Conservation (phyloP, 2,888 invertebrate species). For the Sympetrum striolatum region DNA sequence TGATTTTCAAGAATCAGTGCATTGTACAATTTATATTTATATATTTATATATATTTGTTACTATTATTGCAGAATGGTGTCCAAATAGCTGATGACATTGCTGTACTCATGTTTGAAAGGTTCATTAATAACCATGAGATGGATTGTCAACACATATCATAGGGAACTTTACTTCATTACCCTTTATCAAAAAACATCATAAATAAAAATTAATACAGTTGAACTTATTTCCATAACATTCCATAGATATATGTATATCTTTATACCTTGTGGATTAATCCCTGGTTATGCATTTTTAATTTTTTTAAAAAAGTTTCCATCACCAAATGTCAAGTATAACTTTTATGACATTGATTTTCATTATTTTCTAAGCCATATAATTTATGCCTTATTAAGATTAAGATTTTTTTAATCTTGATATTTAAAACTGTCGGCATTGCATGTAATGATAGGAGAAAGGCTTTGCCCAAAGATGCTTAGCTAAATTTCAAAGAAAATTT, state of each 20-base stretch:
- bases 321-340: not conserved
- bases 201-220: not conserved
- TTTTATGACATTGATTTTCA: not conserved
- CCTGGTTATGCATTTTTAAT: not conserved
- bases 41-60: not conserved
- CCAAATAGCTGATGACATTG: not conserved
- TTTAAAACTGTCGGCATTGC: no score
- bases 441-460: no score
- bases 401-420: no score
- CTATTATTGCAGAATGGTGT: not conserved
- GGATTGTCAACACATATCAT: not conserved
- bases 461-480: no score
- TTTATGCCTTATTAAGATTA: not conserved
- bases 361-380: not conserved
- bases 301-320: not conserved
- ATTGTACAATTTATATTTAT: no score
- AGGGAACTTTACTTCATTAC: not conserved
- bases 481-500: no score
- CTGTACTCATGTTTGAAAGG: not conserved
- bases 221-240: not conserved
- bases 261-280: not conserved
- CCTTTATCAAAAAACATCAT: not conserved
- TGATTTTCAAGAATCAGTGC: no score
- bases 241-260: no score
- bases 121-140: not conserved